phyloP scores from a whole-genome alignment of 2,888 invertebrate genomes.

The Bellardia bayeri region DNA sequence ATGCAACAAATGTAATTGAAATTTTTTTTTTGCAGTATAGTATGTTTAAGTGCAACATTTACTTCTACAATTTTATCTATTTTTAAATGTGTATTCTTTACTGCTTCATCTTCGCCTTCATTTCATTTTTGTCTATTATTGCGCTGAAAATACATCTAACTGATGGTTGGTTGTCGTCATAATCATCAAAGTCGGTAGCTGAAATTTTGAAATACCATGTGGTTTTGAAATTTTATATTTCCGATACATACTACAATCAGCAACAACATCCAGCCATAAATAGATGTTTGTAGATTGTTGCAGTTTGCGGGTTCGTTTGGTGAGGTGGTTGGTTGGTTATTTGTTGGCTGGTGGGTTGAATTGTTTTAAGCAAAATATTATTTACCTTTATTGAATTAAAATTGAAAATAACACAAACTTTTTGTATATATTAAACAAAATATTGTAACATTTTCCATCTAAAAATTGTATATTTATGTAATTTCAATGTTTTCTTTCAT shows the following conservation, averaged over 20 bases:
- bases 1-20: slow-evolving; percentile 72
- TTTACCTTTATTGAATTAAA: slow-evolving; percentile 20
- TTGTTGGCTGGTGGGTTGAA: slow-evolving; percentile 3
- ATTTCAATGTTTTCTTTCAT: neutral
- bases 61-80: slow-evolving; percentile 44
- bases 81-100: slow-evolving; percentile 44
- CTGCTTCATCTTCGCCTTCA: slow-evolving; percentile 19
- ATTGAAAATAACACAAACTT: neutral
- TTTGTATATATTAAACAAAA: neutral
- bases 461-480: neutral
- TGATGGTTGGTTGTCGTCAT: slow-evolving; percentile 22
- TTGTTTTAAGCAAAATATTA: slow-evolving; percentile 1
- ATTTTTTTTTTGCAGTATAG: slow-evolving; percentile 33
- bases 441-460: neutral
- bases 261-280: slow-evolving; percentile 41
- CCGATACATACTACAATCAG: slow-evolving; percentile 24
- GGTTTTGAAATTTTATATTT: slow-evolving; percentile 71
- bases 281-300: slow-evolving; percentile 24
- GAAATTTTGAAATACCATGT: slow-evolving; percentile 70
- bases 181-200: slow-evolving; percentile 39
- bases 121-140: neutral
- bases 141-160: neutral
- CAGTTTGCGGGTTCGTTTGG: slow-evolving; percentile 15
- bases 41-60: slow-evolving; percentile 42
- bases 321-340: slow-evolving; percentile 1